phyloP scores from a whole-genome alignment of 1,140 invertebrate genomes.

The Heliconius eleuchia region DNA sequence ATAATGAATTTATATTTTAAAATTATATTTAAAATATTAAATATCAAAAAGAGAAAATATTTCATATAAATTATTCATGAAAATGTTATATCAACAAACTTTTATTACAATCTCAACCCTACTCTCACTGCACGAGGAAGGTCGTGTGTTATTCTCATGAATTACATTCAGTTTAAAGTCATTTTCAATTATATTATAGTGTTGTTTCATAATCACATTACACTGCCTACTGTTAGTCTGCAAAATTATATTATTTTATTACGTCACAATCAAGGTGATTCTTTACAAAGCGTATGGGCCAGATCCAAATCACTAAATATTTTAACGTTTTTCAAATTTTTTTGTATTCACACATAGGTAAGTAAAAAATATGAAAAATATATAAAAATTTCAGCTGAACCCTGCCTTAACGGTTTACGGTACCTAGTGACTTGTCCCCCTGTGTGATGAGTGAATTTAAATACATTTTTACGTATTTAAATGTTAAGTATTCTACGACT shows the following conservation, averaged over 20 bases:
- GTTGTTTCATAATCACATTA: neutral
- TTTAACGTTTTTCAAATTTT: too few relatives aligned
- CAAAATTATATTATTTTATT: neutral
- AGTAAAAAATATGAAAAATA: too few relatives aligned
- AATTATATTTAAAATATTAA: too few relatives aligned
- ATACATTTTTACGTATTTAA: too few relatives aligned
- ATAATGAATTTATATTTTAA: too few relatives aligned
- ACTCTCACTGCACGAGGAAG: constrained; percentile 4
- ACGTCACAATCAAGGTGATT: neutral
- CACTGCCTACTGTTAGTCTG: neutral
- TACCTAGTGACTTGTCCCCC: too few relatives aligned
- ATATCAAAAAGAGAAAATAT: neutral
- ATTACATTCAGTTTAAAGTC: neutral
- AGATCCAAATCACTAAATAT: too few relatives aligned
- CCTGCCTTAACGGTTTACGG: too few relatives aligned
- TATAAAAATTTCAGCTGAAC: too few relatives aligned
- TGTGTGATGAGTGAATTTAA: too few relatives aligned
- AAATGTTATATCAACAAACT: neutral
- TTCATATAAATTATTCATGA: neutral
- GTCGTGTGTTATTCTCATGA: constrained; percentile 1
- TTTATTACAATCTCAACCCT: neutral
- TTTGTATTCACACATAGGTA: too few relatives aligned
- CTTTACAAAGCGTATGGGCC: neutral
- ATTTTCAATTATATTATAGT: neutral
- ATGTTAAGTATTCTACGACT: too few relatives aligned